These are phyloP conservation scores for Corvus moneduloides DNA, from an alignment of 2,113 vertebrate species.

Conservation along the genomic window DNA sequence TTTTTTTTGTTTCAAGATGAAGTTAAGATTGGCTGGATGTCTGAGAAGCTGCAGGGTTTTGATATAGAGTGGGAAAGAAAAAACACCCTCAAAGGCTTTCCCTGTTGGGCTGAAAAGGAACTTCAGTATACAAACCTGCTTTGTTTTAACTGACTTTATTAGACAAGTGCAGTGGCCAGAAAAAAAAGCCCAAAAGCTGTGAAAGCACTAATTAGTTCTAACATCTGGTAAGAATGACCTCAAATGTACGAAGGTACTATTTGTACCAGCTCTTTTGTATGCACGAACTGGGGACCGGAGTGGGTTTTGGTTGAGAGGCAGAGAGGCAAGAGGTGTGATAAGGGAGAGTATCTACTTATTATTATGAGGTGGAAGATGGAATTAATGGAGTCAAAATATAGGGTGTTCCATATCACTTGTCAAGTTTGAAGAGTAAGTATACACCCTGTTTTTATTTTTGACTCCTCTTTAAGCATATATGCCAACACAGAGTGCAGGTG, in stretches of 20 bases:
- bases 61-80: neutral
- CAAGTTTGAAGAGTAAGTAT: neutral
- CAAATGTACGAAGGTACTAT: neutral
- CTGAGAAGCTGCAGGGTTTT: neutral
- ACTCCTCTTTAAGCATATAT: neutral
- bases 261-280: neutral
- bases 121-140: neutral
- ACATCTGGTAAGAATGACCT: neutral
- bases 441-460: neutral
- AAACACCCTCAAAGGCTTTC: neutral
- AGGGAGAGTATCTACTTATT: neutral
- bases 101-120: neutral
- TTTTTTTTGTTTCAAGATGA: neutral
- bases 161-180: neutral
- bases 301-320: neutral
- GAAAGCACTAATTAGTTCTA: slow-evolving; percentile 6
- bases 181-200: neutral
- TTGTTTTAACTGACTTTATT: slow-evolving; percentile 30
- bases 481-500: neutral
- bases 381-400: neutral
- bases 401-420: neutral
- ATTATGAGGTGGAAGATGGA: neutral
- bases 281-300: rapidly evolving
- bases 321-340: neutral
- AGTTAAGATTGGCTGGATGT: neutral